A percentile compares a stretch with the other conserved stretches of the same genome.
phyloP scores from a whole-genome alignment of 2,888 invertebrate species.

The Agriopis marginaria region DNA sequence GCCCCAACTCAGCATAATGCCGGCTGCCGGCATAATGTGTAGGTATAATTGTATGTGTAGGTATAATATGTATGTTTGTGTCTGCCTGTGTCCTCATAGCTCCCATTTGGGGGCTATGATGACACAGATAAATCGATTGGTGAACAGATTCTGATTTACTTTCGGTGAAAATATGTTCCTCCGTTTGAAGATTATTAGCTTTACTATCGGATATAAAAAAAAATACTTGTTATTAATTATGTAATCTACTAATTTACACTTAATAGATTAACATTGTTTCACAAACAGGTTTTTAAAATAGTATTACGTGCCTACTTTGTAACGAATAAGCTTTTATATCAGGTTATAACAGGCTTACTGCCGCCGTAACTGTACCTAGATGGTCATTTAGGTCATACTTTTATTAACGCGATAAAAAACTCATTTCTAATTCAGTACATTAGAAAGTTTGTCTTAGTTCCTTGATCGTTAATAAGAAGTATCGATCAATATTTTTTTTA shows the following conservation, averaged over 20 bases:
- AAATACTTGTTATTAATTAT: not conserved
- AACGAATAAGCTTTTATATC: slow-evolving; percentile 7
- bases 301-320: not conserved
- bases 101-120: no score
- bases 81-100: no score
- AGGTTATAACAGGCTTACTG: slow-evolving; percentile 11
- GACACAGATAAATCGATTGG: no score
- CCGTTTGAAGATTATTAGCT: no score
- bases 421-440: slow-evolving; percentile 26
- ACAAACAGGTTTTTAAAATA: slow-evolving; percentile 22
- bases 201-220: no score
- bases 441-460: slow-evolving; percentile 27
- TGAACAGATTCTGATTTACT: no score
- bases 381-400: slow-evolving; percentile 27
- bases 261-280: slow-evolving; percentile 3
- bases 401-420: slow-evolving; percentile 29
- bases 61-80: no score
- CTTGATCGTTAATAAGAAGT: not conserved
- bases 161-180: no score
- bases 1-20: no score
- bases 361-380: slow-evolving; percentile 29
- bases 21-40: no score
- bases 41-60: no score
- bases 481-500: not conserved
- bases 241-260: not conserved